Evolutionary conservation across 2,888 invertebrate genomes (phyloP).

Genomic region (Parelbella ahira): DNA sequence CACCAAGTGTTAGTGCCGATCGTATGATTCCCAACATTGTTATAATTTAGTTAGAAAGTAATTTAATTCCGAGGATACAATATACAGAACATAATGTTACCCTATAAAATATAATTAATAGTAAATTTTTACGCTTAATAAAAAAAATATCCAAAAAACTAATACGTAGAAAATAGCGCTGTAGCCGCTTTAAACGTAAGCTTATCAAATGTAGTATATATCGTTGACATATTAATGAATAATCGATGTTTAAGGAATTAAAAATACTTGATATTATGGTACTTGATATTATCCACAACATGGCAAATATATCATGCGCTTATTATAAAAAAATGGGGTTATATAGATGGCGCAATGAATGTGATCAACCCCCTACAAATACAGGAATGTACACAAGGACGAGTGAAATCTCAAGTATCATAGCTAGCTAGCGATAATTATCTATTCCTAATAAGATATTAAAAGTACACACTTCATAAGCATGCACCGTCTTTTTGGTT

Average conservation of each 20-base stretch:
- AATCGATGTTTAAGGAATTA: too few species aligned
- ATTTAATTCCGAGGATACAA: slow-evolving; percentile 7
- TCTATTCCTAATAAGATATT: slow-evolving; percentile 30
- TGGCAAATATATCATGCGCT: slow-evolving; percentile 15
- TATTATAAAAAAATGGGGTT: slow-evolving; percentile 19
- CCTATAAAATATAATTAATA: slow-evolving; percentile 2
- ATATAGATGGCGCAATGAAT: slow-evolving; percentile 8
- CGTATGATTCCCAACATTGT: slow-evolving; percentile 19
- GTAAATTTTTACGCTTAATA: slow-evolving; percentile 11
- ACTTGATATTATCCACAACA: slow-evolving; percentile 14
- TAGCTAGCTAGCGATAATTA: slow-evolving; percentile 17
- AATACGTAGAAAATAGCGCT: background rate
- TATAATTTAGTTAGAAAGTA: slow-evolving; percentile 15
- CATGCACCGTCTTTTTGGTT: slow-evolving; percentile 64
- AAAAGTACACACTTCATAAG: slow-evolving; percentile 60
- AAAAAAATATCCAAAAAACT: slow-evolving; percentile 5
- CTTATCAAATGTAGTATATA: slow-evolving; percentile 2
- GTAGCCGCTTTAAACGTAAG: background rate
- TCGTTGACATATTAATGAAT: too few species aligned
- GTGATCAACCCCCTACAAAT: slow-evolving; percentile 15
- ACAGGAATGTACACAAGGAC: slow-evolving; percentile 19
- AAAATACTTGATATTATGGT: slow-evolving; percentile 5
- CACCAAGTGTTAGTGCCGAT: slow-evolving; percentile 38
- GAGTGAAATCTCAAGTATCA: slow-evolving; percentile 16
- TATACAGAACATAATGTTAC: slow-evolving; percentile 12